Evolutionary conservation across 2,888 invertebrate species (phyloP).

Genomic region (Pseudococcus jackbeardsleyi): DNA sequence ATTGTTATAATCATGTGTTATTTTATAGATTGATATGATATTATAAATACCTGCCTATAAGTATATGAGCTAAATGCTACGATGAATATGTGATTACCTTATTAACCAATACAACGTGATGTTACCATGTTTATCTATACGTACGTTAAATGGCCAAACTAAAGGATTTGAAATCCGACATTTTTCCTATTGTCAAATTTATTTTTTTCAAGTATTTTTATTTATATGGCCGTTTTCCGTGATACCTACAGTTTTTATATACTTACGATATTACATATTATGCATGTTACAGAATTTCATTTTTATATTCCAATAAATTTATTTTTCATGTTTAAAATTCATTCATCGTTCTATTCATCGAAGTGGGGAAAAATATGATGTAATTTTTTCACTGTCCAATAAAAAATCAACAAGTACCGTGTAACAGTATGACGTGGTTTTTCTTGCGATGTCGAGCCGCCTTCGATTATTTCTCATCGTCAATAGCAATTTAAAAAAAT

Average conservation of each 20-base stretch:
- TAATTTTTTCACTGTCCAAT: no score
- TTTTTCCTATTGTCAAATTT: conserved; percentile 16
- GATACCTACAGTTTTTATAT: conserved; percentile 7
- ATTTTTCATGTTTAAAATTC: neutral
- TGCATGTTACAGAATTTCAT: conserved; percentile 19
- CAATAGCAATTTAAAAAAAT: no score
- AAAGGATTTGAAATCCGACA: neutral
- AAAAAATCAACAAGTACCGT: no score
- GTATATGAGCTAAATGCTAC: neutral
- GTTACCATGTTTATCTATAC: conserved; percentile 38
- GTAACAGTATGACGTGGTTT: no score
- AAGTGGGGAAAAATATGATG: no score
- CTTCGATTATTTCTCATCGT: no score
- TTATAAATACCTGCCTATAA: neutral
- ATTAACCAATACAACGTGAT: conserved; percentile 15
- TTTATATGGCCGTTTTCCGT: neutral
- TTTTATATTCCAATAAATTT: conserved; percentile 25
- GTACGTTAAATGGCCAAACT: neutral
- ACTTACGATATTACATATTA: neutral
- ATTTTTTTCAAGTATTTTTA: conserved; percentile 26
- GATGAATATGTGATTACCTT: conserved; percentile 19
- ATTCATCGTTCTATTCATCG: neutral
- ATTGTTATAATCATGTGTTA: conserved; percentile 6
- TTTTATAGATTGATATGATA: neutral
- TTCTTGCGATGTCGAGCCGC: no score